Base-by-base conservation (phyloP, 2,113 vertebrate species). In the Odocoileus virginianus region DNA sequence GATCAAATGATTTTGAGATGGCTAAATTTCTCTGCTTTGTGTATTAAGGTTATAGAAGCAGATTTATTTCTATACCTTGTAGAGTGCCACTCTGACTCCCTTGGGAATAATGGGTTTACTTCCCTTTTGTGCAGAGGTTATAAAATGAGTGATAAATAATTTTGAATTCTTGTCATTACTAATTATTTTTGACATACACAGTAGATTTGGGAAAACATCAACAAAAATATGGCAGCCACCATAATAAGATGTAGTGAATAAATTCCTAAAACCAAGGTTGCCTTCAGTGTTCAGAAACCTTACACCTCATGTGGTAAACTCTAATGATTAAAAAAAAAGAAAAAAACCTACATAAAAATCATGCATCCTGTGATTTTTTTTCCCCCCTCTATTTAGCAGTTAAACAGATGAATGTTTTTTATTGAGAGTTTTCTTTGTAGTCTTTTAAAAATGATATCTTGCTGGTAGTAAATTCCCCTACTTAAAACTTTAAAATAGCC, bases 401-500 rank as follows among this genome's bases (percentile, higher is more conserved):
- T 99, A 99, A 99, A 97, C 94, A 91, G 87, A 96, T 98, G 97
- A 96, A 97, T 98, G 96, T 97, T 99, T 99, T 99, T 99, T 98
- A 98, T 98, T 98, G 98, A 98, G 94, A 96, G 97, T 98, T 98
- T 98, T 98, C 97, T 98, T 98, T 98, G 97, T 98, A 98, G 98
- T 98, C 98, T 96, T 98, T 99, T 98, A 98, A 98, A 99, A 98
- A 98, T 98, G 98, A 98, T 98, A 98, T 98, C 96, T 98, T 99
- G 96, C 97, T 98, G 98, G 98, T 99, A 99, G 98, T 99, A 99
- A 99, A 99, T 99, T 98, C 98, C 98, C 98, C 98, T 98, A 99
- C 98, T 99, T 99, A 98, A 99, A 98, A 99, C 98, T 99, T 99
- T 98, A 99, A 99, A 99, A 99, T 99, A 99, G 99, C 98, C 97